These are phyloP conservation scores for Tuta absoluta DNA, from an alignment of 2,888 invertebrate genomes.

Conservation along the genomic window DNA sequence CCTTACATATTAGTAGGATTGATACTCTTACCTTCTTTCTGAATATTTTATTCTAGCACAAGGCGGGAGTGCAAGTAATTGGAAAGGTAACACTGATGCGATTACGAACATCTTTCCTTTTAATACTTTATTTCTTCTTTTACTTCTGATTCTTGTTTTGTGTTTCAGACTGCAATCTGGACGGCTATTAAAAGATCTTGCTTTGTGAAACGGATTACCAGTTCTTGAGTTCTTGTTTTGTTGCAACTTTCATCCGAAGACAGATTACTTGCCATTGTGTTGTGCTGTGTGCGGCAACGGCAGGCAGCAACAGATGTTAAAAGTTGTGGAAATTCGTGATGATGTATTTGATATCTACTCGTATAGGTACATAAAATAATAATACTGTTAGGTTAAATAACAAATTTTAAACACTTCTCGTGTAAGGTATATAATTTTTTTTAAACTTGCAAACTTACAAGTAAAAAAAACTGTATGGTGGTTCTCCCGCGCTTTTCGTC, in stretches of 20 bases:
- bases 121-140: background rate
- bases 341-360: too few relatives aligned
- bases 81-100: constrained; percentile 24
- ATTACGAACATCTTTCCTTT: background rate
- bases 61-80: constrained; percentile 7
- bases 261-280: background rate
- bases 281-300: too few relatives aligned
- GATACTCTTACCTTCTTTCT: background rate
- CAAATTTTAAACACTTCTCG: too few relatives aligned
- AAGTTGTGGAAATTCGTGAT: too few relatives aligned
- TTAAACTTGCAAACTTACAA: too few relatives aligned
- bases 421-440: too few relatives aligned
- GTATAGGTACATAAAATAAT: too few relatives aligned
- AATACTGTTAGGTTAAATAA: too few relatives aligned
- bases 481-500: too few relatives aligned
- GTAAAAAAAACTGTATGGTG: too few relatives aligned
- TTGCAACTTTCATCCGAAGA: background rate
- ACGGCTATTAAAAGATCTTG: constrained; percentile 7
- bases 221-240: background rate
- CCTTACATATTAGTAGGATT: too few relatives aligned
- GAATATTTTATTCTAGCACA: background rate
- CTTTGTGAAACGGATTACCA: constrained; percentile 3
- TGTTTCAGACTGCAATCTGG: constrained; percentile 2
- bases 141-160: background rate
- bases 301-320: too few relatives aligned